A percentile compares a stretch with the other conserved stretches of the same genome.
phyloP scores from a whole-genome alignment of 2,888 invertebrate genomes.

The Andrena haemorrhoa region DNA sequence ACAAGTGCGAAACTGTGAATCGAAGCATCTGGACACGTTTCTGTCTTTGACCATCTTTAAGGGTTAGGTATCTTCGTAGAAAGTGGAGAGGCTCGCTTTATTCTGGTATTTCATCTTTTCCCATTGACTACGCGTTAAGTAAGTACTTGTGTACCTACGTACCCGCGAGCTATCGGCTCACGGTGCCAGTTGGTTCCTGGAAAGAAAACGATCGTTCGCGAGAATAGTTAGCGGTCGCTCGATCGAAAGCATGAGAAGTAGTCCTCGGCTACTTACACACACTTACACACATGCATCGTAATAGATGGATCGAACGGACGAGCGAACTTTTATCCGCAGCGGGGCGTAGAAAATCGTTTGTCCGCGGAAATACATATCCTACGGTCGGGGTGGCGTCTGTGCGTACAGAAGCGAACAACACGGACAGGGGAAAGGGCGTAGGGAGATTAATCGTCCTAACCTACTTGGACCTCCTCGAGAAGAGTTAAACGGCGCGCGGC shows the following conservation, averaged over 20 bases:
- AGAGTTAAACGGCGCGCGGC: not conserved
- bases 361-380: conserved; percentile 12
- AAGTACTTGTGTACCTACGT: no score
- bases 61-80: no score
- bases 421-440: conserved; percentile 1
- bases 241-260: no score
- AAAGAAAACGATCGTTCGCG: no score
- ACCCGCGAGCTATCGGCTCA: no score
- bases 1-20: not conserved
- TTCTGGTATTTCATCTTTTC: no score
- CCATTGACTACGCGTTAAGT: no score
- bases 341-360: conserved; percentile 30
- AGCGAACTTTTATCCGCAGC: conserved; percentile 30
- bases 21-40: not conserved
- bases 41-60: not conserved
- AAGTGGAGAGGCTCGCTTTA: no score
- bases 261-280: no score
- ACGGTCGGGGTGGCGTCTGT: not conserved
- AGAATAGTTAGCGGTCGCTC: no score
- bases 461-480: not conserved
- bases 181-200: no score
- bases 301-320: not conserved
- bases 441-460: conserved; percentile 1
- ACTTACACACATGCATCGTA: no score
- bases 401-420: not conserved